Evolutionary conservation across 1,140 invertebrate genomes (phyloP), one percentile per base, ranked within the genome.

Genomic region (Hestina assimilis): DNA sequence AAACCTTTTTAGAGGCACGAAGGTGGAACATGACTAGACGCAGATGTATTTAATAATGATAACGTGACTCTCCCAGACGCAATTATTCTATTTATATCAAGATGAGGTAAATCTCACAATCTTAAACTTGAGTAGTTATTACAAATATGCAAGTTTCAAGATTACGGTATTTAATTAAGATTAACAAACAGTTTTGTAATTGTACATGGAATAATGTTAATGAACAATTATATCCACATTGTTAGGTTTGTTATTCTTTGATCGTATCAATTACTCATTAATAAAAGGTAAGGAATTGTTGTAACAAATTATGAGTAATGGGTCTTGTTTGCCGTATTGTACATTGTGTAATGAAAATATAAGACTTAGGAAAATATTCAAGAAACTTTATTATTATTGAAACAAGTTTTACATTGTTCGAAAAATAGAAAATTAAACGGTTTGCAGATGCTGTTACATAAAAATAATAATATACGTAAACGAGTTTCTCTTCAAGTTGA

Each of bases 331-430:
- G 20, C 33, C 29, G 31, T 21, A 45, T 23, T 15, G 20, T 15
- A 31, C 21, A 15, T 45, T 42, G 38, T 52, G 12, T 48, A 74
- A 72, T 74, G 48, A 69, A 73, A 75, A 74, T 70, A 72, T 63
- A 63, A 59, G 68, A 73, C 73, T 52, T 67, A 66, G 60, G 65
- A 69, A 65, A 38, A 17, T 17, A 6, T 1, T 15, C 31, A 35
- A 15, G n/a, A n/a, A n/a, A n/a, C n/a, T n/a, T n/a, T n/a, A n/a
- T n/a, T n/a, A n/a, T n/a, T n/a, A n/a, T n/a, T n/a, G n/a, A n/a
- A n/a, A n/a, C n/a, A n/a, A n/a, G n/a, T n/a, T n/a, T n/a, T n/a
- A n/a, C n/a, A n/a, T n/a, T n/a, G n/a, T n/a, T n/a, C 2, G 31
- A 15, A 15, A 35, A 4, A 14, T 12, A n/a, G 5, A 15, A 35